Evolutionary conservation across 2,797 vertebrate species (phyloP).

Genomic region (Spinibarbus caldwelli): DNA sequence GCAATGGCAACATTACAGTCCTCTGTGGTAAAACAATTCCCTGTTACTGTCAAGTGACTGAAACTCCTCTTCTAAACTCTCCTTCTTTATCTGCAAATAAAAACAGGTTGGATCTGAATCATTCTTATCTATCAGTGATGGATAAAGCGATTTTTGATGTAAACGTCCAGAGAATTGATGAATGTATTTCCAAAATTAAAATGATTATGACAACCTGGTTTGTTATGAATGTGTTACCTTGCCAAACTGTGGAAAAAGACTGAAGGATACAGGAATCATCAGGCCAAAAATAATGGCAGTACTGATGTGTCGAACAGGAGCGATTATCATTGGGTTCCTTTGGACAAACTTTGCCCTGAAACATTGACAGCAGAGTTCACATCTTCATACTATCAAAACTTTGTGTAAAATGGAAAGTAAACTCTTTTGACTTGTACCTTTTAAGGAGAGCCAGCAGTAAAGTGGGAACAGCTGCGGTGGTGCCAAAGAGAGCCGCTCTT

Average conservation of each 20-base stretch:
- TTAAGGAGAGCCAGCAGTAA: conserved; percentile 69
- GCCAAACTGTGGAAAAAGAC: conserved; percentile 84
- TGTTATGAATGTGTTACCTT: conserved; percentile 74
- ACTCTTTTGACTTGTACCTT: conserved; percentile 66
- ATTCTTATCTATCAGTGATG: not conserved
- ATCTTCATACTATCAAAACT: not conserved
- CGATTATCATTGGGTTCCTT: conserved; percentile 64
- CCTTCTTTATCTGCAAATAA: conserved; percentile 81
- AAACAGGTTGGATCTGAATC: not conserved
- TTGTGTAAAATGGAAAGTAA: not conserved
- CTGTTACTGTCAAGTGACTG: conserved; percentile 69
- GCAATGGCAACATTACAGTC: conserved; percentile 73
- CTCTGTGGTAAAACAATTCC: conserved; percentile 86
- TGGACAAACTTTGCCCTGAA: conserved; percentile 72
- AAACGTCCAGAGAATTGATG: not conserved
- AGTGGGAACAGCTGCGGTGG: conserved; percentile 76
- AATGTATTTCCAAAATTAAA: not conserved
- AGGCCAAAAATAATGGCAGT: conserved; percentile 67
- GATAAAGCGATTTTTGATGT: not conserved
- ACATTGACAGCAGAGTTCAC: conserved; percentile 34
- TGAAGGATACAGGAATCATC: conserved; percentile 86
- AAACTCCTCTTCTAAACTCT: conserved; percentile 80
- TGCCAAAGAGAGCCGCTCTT: conserved; percentile 81
- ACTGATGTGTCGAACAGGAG: conserved; percentile 67
- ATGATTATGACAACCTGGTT: not conserved